phyloP scores from a whole-genome alignment of 2,797 vertebrate genomes.

The Dicrostonyx torquatus region DNA sequence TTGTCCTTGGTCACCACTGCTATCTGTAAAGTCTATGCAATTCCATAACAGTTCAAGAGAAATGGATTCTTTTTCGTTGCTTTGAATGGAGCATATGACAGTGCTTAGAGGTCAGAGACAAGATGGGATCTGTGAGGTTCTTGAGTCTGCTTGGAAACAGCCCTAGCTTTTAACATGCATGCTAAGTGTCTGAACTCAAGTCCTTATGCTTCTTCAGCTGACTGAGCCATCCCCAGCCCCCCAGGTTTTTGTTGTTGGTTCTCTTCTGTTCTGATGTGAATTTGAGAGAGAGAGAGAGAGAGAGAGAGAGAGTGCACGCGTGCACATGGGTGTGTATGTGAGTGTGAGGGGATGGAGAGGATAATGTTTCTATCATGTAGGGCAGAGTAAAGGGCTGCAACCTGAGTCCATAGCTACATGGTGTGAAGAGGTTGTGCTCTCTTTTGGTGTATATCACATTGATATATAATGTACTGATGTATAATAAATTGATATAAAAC shows the following conservation, averaged over 20 bases:
- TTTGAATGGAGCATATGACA: background rate
- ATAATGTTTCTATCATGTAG: background rate
- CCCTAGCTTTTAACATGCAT: background rate
- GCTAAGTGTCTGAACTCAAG: background rate
- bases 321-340: background rate
- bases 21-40: background rate
- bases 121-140: background rate
- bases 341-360: background rate
- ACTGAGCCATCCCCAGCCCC: background rate
- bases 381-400: background rate
- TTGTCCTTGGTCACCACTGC: background rate
- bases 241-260: background rate
- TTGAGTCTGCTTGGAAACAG: background rate
- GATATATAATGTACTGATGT: background rate
- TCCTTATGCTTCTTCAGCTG: background rate
- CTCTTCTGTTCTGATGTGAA: background rate
- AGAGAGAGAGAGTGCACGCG: too few relatives aligned
- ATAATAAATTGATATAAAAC: background rate
- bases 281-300: too few relatives aligned
- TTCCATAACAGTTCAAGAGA: background rate
- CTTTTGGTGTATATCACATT: background rate
- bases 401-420: accelerated
- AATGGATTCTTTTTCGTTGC: background rate
- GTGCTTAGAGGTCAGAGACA: background rate
- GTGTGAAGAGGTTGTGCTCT: background rate